Conservation (phyloP, 2,797 vertebrate species). For the Enteromius treurensis region DNA sequence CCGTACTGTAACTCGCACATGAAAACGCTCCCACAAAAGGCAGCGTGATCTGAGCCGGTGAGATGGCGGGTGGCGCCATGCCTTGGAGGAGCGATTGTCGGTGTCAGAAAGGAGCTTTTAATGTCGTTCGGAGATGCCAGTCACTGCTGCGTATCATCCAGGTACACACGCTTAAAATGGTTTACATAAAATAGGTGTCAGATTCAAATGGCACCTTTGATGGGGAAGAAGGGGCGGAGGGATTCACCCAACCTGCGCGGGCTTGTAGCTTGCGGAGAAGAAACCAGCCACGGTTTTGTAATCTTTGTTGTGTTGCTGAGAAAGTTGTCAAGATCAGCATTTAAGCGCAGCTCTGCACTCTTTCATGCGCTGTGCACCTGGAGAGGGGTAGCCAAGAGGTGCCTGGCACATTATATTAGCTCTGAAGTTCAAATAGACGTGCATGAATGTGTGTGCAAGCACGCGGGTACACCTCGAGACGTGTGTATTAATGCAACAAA, state of each 20-base stretch:
- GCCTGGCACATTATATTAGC: conserved; percentile 76
- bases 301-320: conserved; percentile 79
- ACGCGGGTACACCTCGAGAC: conserved; percentile 50
- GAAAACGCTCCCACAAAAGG: conserved; percentile 74
- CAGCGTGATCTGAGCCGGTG: conserved; percentile 74
- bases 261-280: conserved; percentile 68
- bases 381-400: conserved; percentile 76
- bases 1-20: conserved; percentile 75
- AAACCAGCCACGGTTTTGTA: conserved; percentile 75
- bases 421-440: conserved; percentile 77
- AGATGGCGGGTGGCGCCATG: conserved; percentile 74
- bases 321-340: conserved; percentile 82
- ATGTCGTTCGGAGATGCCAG: conserved; percentile 74
- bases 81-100: conserved; percentile 79
- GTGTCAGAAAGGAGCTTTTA: conserved; percentile 74
- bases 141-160: conserved; percentile 65
- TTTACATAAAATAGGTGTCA: conserved; percentile 83
- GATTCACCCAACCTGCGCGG: conserved; percentile 45
- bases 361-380: conserved; percentile 78
- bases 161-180: conserved; percentile 72
- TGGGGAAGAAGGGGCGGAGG: conserved; percentile 55
- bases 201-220: conserved; percentile 80
- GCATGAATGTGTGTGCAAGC: conserved; percentile 55
- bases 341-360: conserved; percentile 72
- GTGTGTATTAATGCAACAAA: conserved; percentile 58